Percentiles rank a stretch among this genome's conserved stretches.
These are phyloP conservation scores for Penaeus japonicus DNA, from an alignment of 1,140 invertebrate genomes.

Conservation along the genomic window DNA sequence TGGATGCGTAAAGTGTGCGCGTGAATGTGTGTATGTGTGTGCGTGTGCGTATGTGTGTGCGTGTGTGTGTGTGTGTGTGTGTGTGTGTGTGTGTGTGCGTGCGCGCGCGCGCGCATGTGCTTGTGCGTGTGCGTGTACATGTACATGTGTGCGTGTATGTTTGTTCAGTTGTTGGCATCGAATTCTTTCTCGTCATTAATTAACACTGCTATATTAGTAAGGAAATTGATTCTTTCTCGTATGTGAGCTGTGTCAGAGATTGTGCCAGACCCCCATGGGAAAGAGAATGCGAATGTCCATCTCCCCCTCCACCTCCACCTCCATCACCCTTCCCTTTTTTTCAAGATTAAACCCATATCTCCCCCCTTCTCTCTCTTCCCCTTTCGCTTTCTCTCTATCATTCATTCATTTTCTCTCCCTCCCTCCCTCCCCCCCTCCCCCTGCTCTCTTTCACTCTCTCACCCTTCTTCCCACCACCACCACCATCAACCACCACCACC, in stretches of 20 bases:
- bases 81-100: neutral
- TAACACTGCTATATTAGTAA: neutral
- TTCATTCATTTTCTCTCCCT: neutral
- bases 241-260: no score
- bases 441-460: no score
- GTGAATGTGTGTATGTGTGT: no score
- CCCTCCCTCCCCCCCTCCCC: no score
- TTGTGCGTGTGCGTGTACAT: neutral
- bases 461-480: neutral
- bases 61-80: neutral
- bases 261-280: no score
- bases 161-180: neutral
- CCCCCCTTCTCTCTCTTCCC: neutral
- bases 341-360: no score
- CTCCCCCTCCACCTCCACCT: neutral
- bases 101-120: neutral
- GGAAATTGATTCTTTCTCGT: no score
- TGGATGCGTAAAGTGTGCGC: no score
- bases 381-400: neutral
- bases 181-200: neutral
- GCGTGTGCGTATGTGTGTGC: no score
- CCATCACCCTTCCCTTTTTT: neutral
- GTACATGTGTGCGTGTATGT: neutral
- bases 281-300: no score
- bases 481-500: neutral